Percentiles rank a stretch among this genome's conserved stretches.
phyloP scores from a whole-genome alignment of 2,888 invertebrate genomes.

The Hydrotaea diabolus region DNA sequence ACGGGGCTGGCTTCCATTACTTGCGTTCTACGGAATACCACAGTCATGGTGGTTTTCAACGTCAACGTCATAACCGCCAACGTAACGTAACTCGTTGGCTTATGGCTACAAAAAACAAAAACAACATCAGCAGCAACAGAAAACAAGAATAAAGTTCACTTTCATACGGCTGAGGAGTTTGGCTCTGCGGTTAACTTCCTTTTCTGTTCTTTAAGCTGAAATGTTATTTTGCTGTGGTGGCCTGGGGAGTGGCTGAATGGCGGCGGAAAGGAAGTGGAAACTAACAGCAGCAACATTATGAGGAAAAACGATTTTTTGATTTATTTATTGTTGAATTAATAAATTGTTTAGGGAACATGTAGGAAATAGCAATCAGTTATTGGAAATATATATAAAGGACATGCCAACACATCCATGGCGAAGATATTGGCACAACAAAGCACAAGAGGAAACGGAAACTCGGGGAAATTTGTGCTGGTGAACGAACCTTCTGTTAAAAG shows the following conservation, averaged over 20 bases:
- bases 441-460: conserved; percentile 22
- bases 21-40: conserved; percentile 38
- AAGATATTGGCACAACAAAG: background rate
- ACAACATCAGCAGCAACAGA: too few species aligned
- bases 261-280: background rate
- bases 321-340: conserved; percentile 31
- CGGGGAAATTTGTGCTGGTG: background rate
- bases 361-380: conserved; percentile 19
- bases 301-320: conserved; percentile 14
- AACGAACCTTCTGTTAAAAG: too few species aligned
- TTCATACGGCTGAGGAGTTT: background rate
- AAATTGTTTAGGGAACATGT: conserved; percentile 17
- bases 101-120: background rate
- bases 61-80: conserved; percentile 56
- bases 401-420: too few species aligned
- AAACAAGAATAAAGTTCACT: conserved; percentile 6
- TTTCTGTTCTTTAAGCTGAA: conserved; percentile 18
- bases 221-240: background rate
- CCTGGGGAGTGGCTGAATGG: too few species aligned
- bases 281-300: background rate
- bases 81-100: conserved; percentile 12
- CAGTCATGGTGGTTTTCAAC: conserved; percentile 52
- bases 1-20: conserved; percentile 1
- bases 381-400: conserved; percentile 18
- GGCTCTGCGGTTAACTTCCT: conserved; percentile 23